Percentiles rank a stretch among this genome's conserved stretches.
Conservation (phyloP, 2,888 invertebrate genomes). For the Andrena praecox region DNA sequence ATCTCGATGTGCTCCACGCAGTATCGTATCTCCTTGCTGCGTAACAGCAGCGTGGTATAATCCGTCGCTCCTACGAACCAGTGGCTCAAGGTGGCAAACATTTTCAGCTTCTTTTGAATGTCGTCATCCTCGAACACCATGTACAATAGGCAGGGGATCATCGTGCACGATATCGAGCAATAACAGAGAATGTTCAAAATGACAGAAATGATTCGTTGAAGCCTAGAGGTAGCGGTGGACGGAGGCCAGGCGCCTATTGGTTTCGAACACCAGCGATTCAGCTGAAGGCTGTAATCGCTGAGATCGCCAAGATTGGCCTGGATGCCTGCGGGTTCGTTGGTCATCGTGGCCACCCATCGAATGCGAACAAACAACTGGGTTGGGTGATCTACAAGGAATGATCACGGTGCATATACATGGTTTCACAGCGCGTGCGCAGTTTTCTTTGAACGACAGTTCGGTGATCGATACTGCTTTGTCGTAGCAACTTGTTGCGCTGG, state of each 20-base stretch:
- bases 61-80: conserved; percentile 71
- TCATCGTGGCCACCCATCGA: not conserved
- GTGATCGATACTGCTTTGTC: conserved; percentile 16
- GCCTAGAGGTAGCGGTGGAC: conserved; percentile 4
- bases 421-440: conserved; percentile 3
- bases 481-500: not conserved
- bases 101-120: conserved; percentile 39
- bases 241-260: conserved; percentile 67
- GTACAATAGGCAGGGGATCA: conserved; percentile 67
- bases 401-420: not conserved
- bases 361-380: not conserved
- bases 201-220: conserved; percentile 18
- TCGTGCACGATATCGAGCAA: conserved; percentile 60
- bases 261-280: conserved; percentile 66
- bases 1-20: conserved; percentile 69
- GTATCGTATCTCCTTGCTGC: conserved; percentile 57
- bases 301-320: not conserved
- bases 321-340: not conserved
- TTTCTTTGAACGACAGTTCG: not conserved
- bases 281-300: conserved; percentile 57
- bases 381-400: not conserved
- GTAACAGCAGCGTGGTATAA: conserved; percentile 67
- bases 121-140: conserved; percentile 60
- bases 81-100: conserved; percentile 72
- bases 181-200: conserved; percentile 38